Evolutionary conservation across 2,888 invertebrate genomes (phyloP).

Genomic region (Chrysodeixis includens): DNA sequence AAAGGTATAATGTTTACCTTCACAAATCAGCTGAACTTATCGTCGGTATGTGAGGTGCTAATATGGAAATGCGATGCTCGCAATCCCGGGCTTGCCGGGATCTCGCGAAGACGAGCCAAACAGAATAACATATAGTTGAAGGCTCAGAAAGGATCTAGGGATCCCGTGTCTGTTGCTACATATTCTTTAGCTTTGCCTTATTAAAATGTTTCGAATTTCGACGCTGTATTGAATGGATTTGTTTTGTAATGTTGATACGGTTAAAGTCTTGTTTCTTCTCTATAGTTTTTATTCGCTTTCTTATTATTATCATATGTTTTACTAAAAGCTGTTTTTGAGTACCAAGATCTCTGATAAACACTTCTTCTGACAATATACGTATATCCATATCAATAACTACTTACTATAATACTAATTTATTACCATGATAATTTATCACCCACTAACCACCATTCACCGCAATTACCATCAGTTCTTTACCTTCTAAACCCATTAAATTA

Average conservation of each 20-base stretch:
- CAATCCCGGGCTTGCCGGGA: conserved; percentile 54
- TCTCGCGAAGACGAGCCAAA: conserved; percentile 52
- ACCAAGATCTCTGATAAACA: no score
- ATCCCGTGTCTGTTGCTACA: conserved; percentile 35
- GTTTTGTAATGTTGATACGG: conserved; percentile 1
- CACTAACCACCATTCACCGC: neutral
- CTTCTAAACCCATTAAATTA: neutral
- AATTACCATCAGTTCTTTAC: neutral
- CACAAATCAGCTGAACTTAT: conserved; percentile 50
- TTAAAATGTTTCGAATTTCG: conserved; percentile 37
- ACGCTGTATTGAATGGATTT: conserved; percentile 6
- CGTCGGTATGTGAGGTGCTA: conserved; percentile 50
- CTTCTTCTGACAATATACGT: no score
- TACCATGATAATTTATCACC: neutral
- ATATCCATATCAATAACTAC: neutral
- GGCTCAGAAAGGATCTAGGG: conserved; percentile 39
- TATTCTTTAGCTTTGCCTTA: conserved; percentile 40
- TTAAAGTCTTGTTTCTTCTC: neutral
- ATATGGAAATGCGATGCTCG: conserved; percentile 62
- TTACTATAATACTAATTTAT: neutral
- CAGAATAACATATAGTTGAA: conserved; percentile 61
- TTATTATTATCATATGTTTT: no score
- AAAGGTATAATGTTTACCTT: conserved; percentile 18
- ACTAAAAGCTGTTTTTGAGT: no score
- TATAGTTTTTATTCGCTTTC: neutral